Conservation (phyloP, 2,113 vertebrate genomes). For the Suricata suricatta region DNA sequence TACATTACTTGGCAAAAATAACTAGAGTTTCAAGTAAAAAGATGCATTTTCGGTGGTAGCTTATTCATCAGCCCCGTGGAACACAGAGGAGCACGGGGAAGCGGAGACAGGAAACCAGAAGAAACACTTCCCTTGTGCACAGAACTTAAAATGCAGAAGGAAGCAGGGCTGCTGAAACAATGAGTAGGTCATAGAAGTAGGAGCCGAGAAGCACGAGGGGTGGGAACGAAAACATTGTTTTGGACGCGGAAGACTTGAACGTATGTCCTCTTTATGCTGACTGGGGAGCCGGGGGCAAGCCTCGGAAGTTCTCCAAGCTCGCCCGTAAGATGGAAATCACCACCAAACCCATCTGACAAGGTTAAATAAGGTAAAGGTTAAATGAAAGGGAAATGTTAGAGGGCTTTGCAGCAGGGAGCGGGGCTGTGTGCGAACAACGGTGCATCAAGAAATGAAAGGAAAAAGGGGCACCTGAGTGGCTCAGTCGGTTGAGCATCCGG, state of each 20-base stretch:
- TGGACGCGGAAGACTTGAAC: not conserved
- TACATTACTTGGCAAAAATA: not conserved
- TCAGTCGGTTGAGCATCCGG: too few species aligned
- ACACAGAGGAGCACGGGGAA: not conserved
- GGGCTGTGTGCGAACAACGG: not conserved
- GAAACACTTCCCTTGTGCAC: not conserved
- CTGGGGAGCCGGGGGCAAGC: not conserved
- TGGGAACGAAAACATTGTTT: not conserved
- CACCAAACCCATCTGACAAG: not conserved
- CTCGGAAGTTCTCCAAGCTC: not conserved
- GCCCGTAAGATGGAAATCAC: not conserved
- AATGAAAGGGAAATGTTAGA: not conserved
- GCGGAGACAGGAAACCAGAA: not conserved
- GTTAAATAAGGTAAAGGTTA: not conserved
- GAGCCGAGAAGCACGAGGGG: not conserved
- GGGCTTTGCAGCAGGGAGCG: not conserved
- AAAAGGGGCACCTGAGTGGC: too few species aligned
- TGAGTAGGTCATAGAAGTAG: not conserved
- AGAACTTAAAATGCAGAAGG: not conserved
- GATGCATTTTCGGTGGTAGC: not conserved
- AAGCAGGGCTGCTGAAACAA: not conserved
- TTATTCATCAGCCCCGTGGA: not conserved
- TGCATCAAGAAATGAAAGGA: not conserved
- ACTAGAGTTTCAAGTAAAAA: not conserved
- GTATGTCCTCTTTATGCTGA: not conserved